phyloP scores from a whole-genome alignment of 2,113 vertebrate genomes.

The Channa argus region DNA sequence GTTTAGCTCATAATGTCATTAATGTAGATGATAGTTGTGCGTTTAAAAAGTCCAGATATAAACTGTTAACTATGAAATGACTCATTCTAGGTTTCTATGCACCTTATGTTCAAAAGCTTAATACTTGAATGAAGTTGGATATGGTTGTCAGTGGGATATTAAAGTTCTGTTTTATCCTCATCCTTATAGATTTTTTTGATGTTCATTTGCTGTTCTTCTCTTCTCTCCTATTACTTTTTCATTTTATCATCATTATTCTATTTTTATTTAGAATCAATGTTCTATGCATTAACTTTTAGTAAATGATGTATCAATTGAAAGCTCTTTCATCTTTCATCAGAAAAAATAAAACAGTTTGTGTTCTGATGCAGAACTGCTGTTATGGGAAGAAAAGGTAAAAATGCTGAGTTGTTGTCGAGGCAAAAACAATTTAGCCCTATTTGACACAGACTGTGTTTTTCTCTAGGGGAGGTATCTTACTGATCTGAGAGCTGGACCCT shows the following conservation, averaged over 20 bases:
- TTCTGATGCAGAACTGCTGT: constrained; percentile 3
- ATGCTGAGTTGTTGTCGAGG: constrained; percentile 23
- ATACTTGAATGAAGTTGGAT: background rate
- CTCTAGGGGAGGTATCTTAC: constrained; percentile 42
- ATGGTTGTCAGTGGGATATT: background rate
- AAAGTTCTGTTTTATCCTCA: background rate
- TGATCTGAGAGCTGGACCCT: constrained; percentile 53
- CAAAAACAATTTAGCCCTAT: constrained; percentile 49
- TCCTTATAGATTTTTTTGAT: too few relatives aligned
- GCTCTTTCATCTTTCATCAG: background rate
- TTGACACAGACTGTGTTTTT: constrained; percentile 46
- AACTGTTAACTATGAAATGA: too few relatives aligned
- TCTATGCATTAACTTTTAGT: background rate
- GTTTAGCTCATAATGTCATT: too few relatives aligned
- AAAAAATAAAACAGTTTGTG: background rate
- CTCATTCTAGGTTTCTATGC: too few relatives aligned
- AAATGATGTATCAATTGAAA: constrained; percentile 15
- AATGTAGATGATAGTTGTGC: too few relatives aligned
- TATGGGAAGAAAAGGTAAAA: constrained; percentile 25
- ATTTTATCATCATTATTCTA: background rate
- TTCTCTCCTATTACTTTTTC: background rate
- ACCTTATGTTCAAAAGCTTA: too few relatives aligned
- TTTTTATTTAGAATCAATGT: background rate
- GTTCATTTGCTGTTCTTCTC: background rate
- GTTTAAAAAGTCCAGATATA: too few relatives aligned